Evolutionary conservation across 2,888 invertebrate species (phyloP), one percentile per base, ranked within the genome.

Genomic region (Watsonalla cultraria): DNA sequence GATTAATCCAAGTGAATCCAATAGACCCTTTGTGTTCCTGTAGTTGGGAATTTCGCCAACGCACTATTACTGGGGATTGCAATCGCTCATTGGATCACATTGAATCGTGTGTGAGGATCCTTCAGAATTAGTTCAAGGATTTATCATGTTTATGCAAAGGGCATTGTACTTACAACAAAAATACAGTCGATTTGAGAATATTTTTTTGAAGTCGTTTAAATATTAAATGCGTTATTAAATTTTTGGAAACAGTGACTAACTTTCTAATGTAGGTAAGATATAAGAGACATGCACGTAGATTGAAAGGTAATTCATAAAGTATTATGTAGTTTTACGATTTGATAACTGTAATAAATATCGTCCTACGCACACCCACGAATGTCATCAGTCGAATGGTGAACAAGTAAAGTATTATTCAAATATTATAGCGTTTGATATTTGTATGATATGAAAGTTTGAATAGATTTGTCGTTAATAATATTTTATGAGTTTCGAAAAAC

Each of bases 361-460:
- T 15, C 80, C 76, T 69, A 80, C 79, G 65, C 15, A 58, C 74
- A 53, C 77, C 77, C 58, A 77, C 80, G n/a, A 53, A 7, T 46
- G 53, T 62, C 59, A 62, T 68, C 59, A 45, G 49, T 42, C 34
- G 54, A 58, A 56, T 52, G 54, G 61, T 47, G 51, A 52, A 51
- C 50, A 57, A 60, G 24, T 59, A 54, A 52, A 58, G 50, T 54
- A 57, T 24, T 60, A 64, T 56, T 47, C 58, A 46, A 51, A 58
- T 62, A 57, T 35, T 59, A 58, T 58, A 54, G 59, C 37, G 11
- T 39, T 37, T 37, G 33, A 61, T 56, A 49, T 57, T 46, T 46
- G 52, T 58, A 53, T 57, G 54, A 58, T 46, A 58, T 52, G 51
- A 59, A 55, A 52, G 47, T 61, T 61, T 58, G 54, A 56, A 47